phyloP scores from a whole-genome alignment of 2,113 vertebrate species.

The Antechinus flavipes region DNA sequence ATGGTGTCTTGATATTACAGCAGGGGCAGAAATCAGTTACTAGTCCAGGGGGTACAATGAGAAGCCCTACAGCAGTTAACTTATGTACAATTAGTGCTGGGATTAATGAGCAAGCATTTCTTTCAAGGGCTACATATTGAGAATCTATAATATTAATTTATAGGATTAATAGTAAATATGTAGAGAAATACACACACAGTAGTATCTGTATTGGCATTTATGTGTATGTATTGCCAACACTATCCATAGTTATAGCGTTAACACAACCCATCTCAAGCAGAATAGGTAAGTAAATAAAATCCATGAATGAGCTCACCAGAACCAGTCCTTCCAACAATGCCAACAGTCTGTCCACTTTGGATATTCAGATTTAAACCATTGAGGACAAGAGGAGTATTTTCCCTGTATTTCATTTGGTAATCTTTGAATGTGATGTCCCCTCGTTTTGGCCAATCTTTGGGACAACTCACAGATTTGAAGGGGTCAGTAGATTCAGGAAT shows the following conservation, averaged over 20 bases:
- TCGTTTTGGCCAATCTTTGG: slow-evolving; percentile 82
- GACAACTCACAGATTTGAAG: slow-evolving; percentile 72
- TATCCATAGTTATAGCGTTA: background rate
- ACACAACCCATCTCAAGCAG: background rate
- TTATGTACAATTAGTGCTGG: background rate
- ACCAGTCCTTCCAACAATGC: slow-evolving; percentile 88
- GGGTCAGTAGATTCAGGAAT: slow-evolving; percentile 82
- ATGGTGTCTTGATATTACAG: background rate
- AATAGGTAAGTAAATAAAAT: background rate
- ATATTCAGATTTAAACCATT: slow-evolving; percentile 82
- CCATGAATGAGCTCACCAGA: slow-evolving; percentile 82
- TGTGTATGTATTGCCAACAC: background rate
- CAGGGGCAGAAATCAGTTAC: background rate
- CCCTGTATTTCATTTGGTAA: slow-evolving; percentile 89
- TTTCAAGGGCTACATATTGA: slow-evolving; percentile 14
- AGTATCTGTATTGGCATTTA: background rate
- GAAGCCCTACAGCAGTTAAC: background rate
- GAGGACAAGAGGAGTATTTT: slow-evolving; percentile 87
- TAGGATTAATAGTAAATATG: slow-evolving; percentile 13
- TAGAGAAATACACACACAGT: background rate
- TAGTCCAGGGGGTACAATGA: background rate
- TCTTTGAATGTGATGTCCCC: slow-evolving; percentile 86
- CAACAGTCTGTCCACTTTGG: slow-evolving; percentile 85
- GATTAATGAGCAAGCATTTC: background rate
- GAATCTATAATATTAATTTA: slow-evolving; percentile 47